Evolutionary conservation across 1,140 invertebrate genomes (phyloP).

Genomic region (Palaemon carinicauda): DNA sequence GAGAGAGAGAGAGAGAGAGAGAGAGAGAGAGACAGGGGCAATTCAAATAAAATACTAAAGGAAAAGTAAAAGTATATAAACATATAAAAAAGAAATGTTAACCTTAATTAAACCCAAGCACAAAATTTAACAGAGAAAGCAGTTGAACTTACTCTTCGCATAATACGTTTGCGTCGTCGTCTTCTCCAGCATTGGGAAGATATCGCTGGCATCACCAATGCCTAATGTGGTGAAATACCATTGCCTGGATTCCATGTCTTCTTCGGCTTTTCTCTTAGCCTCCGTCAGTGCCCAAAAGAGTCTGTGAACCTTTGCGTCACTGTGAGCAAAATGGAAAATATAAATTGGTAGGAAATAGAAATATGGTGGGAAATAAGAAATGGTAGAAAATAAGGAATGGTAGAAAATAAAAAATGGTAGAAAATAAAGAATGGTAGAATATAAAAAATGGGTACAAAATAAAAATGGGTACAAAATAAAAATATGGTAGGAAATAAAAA

Average conservation of each 20-base stretch:
- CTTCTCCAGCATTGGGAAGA: constrained; percentile 6
- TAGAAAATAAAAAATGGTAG: too few relatives aligned
- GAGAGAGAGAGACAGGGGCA: too few relatives aligned
- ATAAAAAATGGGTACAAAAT: too few relatives aligned
- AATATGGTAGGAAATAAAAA: too few relatives aligned
- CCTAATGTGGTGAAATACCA: constrained; percentile 35
- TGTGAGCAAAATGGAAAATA: neutral
- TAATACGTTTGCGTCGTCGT: constrained; percentile 16
- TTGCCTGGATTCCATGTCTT: neutral
- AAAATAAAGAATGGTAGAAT: too few relatives aligned
- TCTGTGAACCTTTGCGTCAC: constrained; percentile 30
- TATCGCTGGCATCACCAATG: neutral
- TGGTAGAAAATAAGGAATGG: too few relatives aligned
- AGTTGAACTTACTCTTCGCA: constrained; percentile 7
- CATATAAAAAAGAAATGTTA: neutral
- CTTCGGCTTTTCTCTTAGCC: constrained; percentile 30
- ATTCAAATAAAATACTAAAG: neutral
- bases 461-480: too few relatives aligned
- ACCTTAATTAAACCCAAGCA: neutral
- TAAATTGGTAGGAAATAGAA: too few relatives aligned
- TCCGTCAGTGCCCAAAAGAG: constrained; percentile 11
- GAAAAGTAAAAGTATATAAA: too few relatives aligned
- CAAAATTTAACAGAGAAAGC: neutral
- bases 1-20: too few relatives aligned
- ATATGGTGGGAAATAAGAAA: too few relatives aligned